Conservation (phyloP, 2,888 invertebrate species). For the Auanema sp. region DNA sequence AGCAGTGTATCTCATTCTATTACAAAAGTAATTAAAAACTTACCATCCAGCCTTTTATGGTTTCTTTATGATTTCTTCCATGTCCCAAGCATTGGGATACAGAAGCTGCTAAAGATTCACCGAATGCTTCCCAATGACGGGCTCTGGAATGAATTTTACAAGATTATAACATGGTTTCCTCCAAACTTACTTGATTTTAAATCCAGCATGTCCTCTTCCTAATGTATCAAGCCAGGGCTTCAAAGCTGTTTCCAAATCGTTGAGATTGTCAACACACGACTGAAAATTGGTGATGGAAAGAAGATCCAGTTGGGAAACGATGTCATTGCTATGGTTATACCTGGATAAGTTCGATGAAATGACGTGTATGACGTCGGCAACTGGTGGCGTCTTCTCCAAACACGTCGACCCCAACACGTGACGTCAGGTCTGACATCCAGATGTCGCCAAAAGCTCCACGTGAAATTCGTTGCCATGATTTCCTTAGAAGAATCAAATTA, state of each 20-base stretch:
- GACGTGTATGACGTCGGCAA: conserved; percentile 42
- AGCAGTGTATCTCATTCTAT: neutral
- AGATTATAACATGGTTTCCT: too few species aligned
- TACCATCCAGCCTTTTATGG: conserved; percentile 53
- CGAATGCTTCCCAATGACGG: conserved; percentile 57
- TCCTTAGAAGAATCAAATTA: conserved; percentile 23
- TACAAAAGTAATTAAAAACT: neutral
- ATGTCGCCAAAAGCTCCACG: conserved; percentile 40
- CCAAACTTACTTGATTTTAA: conserved; percentile 44
- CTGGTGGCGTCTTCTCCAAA: conserved; percentile 28
- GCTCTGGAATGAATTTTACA: conserved; percentile 24
- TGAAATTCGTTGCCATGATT: conserved; percentile 52
- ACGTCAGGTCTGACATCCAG: conserved; percentile 25
- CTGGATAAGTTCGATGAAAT: conserved; percentile 53
- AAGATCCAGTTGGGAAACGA: neutral
- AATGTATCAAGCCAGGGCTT: conserved; percentile 51
- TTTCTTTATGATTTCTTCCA: conserved; percentile 53
- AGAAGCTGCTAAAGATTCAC: conserved; percentile 43
- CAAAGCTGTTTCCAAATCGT: conserved; percentile 46
- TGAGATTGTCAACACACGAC: conserved; percentile 51
- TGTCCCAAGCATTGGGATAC: conserved; percentile 51
- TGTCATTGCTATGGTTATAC: neutral
- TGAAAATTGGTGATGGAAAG: conserved; percentile 14
- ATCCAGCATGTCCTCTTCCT: conserved; percentile 54
- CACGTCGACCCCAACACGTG: conserved; percentile 12